These are phyloP conservation scores for Mustela erminea DNA, from an alignment of 2,797 vertebrate genomes.

Conservation along the genomic window DNA sequence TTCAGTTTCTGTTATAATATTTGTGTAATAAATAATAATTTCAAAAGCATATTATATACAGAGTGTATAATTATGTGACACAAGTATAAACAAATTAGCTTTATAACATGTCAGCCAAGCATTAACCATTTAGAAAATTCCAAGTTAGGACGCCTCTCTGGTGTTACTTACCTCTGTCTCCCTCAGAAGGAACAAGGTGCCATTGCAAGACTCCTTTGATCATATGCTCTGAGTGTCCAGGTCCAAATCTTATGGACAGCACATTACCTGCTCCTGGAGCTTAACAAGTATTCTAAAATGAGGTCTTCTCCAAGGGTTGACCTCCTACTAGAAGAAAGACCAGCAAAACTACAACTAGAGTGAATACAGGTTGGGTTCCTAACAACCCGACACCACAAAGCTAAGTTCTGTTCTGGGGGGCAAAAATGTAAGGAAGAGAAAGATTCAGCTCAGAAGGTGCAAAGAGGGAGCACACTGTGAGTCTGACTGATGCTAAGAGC, in stretches of 20 bases:
- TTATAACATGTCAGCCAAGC: slow-evolving; percentile 28
- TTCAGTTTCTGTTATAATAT: slow-evolving; percentile 60
- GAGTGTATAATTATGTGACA: slow-evolving; percentile 66
- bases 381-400: not conserved
- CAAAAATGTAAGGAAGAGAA: not conserved
- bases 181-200: not conserved
- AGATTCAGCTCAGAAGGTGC: not conserved
- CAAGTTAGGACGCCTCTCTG: not conserved
- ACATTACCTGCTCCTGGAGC: not conserved
- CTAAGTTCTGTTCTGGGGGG: not conserved
- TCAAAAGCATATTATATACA: slow-evolving; percentile 51
- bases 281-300: not conserved
- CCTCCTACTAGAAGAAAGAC: not conserved
- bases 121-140: slow-evolving; percentile 61
- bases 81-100: slow-evolving; percentile 67
- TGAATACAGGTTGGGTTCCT: not conserved
- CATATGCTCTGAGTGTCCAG: not conserved
- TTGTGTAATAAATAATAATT: slow-evolving; percentile 77
- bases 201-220: not conserved
- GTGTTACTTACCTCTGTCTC: not conserved
- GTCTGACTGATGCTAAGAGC: not conserved
- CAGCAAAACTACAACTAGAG: not conserved
- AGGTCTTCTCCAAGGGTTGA: not conserved
- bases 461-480: not conserved
- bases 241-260: not conserved